Evolutionary conservation across 1,140 invertebrate genomes (phyloP), one percentile per base, ranked within the genome.

Genomic region (Aphis craccivora): DNA sequence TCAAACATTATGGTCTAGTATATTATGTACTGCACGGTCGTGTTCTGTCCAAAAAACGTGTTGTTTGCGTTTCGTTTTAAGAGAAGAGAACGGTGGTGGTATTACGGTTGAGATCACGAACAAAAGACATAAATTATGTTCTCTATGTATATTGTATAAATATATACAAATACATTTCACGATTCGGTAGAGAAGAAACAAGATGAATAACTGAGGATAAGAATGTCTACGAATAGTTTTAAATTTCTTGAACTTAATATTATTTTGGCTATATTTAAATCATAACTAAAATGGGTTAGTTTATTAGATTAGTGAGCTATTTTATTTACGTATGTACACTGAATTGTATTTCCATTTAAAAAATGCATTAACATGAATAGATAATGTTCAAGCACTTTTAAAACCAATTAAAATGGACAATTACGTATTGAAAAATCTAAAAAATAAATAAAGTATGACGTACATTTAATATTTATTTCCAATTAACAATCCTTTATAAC

Each of bases 1-100:
- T 90, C 89, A 90, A 67, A 89, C 51, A 55, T 89, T 89, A 89
- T 55, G 22, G 87, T 89, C 87, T 89, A 35, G 87, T 89, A 86
- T 43, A 11, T 30, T 45, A 86, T 14, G 23, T 43, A 40, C 40
- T 84, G 40, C 83, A 84, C 11, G 84, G 84, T 84, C 23, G 83
- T 84, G 83, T 86, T 86, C 48, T 22, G 48, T 88, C 45, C 30
- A 35, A 48, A 88, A 88, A 88, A 88, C 87, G n/a, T 51, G 25
- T 51, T 51, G 48, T 88, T 88, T 88, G 18, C 20, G 87, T 88
- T 88, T 51, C 18, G 20, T 88, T 88, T 48, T 40, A 37, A 22
- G n/a, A 22, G 45, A 53, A 9, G 48, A 88, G 87, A 22, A 51
- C 4, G 9, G n/a, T 2, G 35, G 11, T 0, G 20, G 23, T 25